Evolutionary conservation across 2,888 invertebrate species (phyloP).

Genomic region (Dolichomitus sp.): DNA sequence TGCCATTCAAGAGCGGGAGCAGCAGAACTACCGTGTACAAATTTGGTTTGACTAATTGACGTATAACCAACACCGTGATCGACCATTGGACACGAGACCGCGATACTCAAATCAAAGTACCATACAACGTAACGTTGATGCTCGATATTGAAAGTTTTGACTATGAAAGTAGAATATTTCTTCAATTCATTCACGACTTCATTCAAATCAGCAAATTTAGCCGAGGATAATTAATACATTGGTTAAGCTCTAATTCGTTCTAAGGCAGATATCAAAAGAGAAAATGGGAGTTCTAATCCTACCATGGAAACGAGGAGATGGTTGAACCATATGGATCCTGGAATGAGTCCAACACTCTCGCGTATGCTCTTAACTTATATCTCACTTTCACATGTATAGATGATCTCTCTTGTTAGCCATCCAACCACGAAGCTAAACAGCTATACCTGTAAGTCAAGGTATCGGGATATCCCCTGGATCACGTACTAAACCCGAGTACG

Average conservation of each 20-base stretch:
- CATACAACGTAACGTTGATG: not conserved
- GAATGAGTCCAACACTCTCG: conserved; percentile 25
- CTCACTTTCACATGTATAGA: conserved; percentile 49
- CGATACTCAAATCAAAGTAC: not conserved
- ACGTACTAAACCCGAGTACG: conserved; percentile 66
- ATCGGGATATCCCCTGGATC: conserved; percentile 63
- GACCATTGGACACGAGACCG: not conserved
- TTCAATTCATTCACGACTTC: not conserved
- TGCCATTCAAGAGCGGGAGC: not conserved
- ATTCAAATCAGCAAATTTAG: conserved; percentile 2
- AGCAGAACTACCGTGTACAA: conserved; percentile 7
- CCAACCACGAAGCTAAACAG: conserved; percentile 9
- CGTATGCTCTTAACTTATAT: conserved; percentile 6
- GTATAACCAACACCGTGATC: conserved; percentile 19
- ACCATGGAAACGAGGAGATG: conserved; percentile 30
- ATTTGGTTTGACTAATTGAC: conserved; percentile 57
- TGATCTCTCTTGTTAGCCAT: conserved; percentile 44
- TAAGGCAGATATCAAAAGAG: not conserved
- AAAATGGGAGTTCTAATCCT: conserved; percentile 29
- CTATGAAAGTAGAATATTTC: not conserved
- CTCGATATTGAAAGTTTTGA: not conserved
- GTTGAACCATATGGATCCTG: conserved; percentile 28
- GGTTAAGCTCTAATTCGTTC: conserved; percentile 40
- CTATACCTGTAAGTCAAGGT: conserved; percentile 36
- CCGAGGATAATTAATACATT: conserved; percentile 8